Base-by-base conservation (phyloP, 1,140 invertebrate genomes). In the Drosophila ercepeae region DNA sequence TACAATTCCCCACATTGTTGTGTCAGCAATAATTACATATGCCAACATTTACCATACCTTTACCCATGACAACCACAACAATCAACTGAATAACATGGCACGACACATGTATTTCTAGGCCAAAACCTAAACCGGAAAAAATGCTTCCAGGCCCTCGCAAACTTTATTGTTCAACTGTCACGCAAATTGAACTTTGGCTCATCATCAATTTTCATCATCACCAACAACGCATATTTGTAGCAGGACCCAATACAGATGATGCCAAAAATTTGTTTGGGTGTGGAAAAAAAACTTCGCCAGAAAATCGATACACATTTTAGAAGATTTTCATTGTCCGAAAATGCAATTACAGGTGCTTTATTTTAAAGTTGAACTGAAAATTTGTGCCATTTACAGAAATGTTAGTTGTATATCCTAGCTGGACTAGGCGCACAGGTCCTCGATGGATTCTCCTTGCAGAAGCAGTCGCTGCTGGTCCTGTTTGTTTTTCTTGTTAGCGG, bases 401-500 rank as follows among this genome's bases (percentile, higher is more conserved):
- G 42, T 68, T 34, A 13, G 9, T 44, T 29, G 19, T 36, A 1
- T 8, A 1, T 32, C 4, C n/a, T 21, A 21, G 21, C 21, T 4
- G 7, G 18, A 8, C 72, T 86, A 84, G 7, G 76, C 58, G 57
- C 88, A 90, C 21, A 91, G 71, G 67, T 91, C 89, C 36, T 91
- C 90, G 13, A 89, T 68, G 13, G 90, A 91, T 63, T 91, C 90
- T 23, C 83, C 79, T 44, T 89, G 89, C 0, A 91, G 73, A 42
- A 91, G 61, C 13, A 88, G 45, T 4, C 88, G 75, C 46, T 90
- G 78, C 50, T 90, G 83, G 23, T 69, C 73, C 7, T 88, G 74
- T 64, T 89, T 90, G 45, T 86, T 76, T 41, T 75, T 84, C 48
- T 75, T 75, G 41, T 61, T 75, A 59, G 64, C 75, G 32, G 60